Base-by-base conservation (phyloP, 2,797 vertebrate species). In the Halcyon smyrnensis region DNA sequence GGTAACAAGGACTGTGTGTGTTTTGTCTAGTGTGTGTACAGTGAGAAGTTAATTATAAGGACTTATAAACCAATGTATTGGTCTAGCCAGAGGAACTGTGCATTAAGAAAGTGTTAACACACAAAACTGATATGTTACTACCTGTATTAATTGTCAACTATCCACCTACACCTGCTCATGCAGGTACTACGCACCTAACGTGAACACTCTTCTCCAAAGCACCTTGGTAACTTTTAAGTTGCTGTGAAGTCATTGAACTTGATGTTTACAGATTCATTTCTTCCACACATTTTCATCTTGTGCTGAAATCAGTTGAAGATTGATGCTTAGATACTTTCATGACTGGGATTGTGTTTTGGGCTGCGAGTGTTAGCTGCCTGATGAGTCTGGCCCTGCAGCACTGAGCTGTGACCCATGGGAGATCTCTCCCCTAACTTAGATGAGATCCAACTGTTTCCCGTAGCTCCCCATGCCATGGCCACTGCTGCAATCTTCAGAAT, bases 1-100 rank as follows among this genome's bases (percentile, higher is more conserved):
- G 41, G 17, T 59, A 37, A 27, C 6, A 41, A 53, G 60, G 13
- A 51, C 56, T 18, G 9, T 0, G 0, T 48, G 59, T 23, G 3
- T 8, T 1, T 11, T 63, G 51, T 56, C 4, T 43, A 15, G 4
- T 34, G 24, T 19, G 5, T 28, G 21, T n/a, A 28, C 83, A 43
- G 17, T 45, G 64, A 69, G 36, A 68, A 77, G 28, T 23, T 60
- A 46, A 15, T 32, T 37, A 21, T 36, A 65, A 71, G 51, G 37
- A 25, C 23, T 71, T 68, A 24, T 2, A 0, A 60, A 39, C 8
- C 56, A 28, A 54, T 60, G 4, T 4, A 10, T 14, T 46, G 24
- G 12, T 81, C 45, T 64, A 36, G 57, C 51, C 41, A 81, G 45
- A 57, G 34, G 37, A 86, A 8, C 50, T 37, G 15, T 79, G 7